Base-by-base conservation (phyloP, 2,113 vertebrate genomes). In the Hypomesus transpacificus region DNA sequence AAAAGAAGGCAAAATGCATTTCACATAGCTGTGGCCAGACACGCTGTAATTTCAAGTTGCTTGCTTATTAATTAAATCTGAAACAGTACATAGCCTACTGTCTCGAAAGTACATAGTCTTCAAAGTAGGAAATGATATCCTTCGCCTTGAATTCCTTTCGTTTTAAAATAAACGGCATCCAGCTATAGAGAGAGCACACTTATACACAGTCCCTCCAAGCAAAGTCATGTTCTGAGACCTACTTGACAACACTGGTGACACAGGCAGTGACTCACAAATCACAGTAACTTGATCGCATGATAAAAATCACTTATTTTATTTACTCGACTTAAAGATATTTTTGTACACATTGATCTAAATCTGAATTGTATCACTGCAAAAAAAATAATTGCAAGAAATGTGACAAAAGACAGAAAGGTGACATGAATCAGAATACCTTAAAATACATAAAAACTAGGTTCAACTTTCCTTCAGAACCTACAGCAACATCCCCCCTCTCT, bases 1-100 rank as follows among this genome's bases (percentile, higher is more conserved):
- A 58, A 58, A 8, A n/a, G 56, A 21, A 22, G 9, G 63, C 14
- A 65, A 28, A 63, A 34, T 31, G 34, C 28, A 50, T 65, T 65
- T 22, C 68, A 24, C 74, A 73, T 79, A 80, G 68, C 75, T 86
- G 86, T 69, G 79, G 78, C 71, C 69, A 57, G 68, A 83, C 73
- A 73, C 34, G 62, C 75, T 81, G 73, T 80, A 77, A 84, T 82
- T 87, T 85, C 53, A 73, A 34, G 61, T 68, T 64, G 58, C 81
- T 64, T 73, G 68, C 75, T 82, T 80, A 85, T 81, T 82, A 82
- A 87, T 85, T 82, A 82, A 20, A 80, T 78, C 24, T 18, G 0
- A 14, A 73, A 59, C 75, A 52, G 64, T 60, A 73, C 70, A 66
- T 61, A 67, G 39, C 0, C 39, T 20, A 28, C 76, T 31, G 56